Percentiles rank a stretch among this genome's conserved stretches.
Conservation (phyloP, 2,797 vertebrate genomes). For the Erithacus rubecula region DNA sequence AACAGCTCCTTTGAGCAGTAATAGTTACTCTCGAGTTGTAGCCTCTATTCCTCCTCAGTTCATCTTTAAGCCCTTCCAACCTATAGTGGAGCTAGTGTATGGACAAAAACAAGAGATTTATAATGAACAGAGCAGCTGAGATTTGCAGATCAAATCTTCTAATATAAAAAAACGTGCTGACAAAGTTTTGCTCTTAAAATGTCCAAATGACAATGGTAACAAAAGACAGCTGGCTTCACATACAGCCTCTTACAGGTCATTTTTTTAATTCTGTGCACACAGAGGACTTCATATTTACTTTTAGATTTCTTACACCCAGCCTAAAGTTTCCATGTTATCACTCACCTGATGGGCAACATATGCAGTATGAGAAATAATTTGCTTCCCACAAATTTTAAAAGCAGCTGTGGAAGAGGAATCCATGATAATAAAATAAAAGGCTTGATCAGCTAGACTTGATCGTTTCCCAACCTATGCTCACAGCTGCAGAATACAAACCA, state of each 20-base stretch:
- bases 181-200: conserved; percentile 63
- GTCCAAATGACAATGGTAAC: conserved; percentile 69
- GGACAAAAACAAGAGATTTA: conserved; percentile 95
- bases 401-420: conserved; percentile 59
- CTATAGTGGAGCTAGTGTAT: conserved; percentile 98
- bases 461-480: conserved; percentile 55
- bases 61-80: conserved; percentile 99
- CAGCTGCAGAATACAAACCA: conserved; percentile 56
- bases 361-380: conserved; percentile 65
- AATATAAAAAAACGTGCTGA: conserved; percentile 68
- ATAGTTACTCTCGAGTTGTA: conserved; percentile 99
- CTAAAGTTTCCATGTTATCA: conserved; percentile 49
- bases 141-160: conserved; percentile 77
- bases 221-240: conserved; percentile 61
- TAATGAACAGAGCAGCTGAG: conserved; percentile 84
- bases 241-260: conserved; percentile 36
- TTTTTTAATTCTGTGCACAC: conserved; percentile 64
- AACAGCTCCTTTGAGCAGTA: conserved; percentile 86
- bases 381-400: conserved; percentile 65
- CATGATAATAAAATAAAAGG: conserved; percentile 62
- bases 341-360: conserved; percentile 60
- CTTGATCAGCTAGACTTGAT: conserved; percentile 44
- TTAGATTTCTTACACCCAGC: conserved; percentile 38
- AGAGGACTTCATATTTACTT: conserved; percentile 53
- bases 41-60: conserved; percentile 97